Evolutionary conservation across 2,888 invertebrate genomes (phyloP).

Genomic region (Pseudococcus longispinus): DNA sequence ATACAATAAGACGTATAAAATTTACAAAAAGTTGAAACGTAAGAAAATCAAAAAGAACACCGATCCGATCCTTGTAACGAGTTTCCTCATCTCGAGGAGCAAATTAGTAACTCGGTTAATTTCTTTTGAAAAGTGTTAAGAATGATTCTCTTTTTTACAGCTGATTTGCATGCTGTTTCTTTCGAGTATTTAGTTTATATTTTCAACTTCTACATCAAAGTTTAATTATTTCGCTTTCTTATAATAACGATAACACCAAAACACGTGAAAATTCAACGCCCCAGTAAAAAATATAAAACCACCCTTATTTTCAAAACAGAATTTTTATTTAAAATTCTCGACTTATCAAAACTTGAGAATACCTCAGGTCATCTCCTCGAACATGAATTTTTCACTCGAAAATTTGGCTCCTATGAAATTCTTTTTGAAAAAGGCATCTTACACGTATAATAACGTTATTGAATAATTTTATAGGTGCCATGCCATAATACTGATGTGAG

Average conservation of each 20-base stretch:
- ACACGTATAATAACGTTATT: background rate
- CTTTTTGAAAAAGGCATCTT: background rate
- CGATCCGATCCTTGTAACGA: background rate
- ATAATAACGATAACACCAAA: background rate
- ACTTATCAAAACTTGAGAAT: no score
- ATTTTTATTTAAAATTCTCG: no score
- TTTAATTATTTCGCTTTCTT: background rate
- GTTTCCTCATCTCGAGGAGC: background rate
- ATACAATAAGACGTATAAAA: background rate
- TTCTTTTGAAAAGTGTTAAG: background rate
- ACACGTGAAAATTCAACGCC: background rate
- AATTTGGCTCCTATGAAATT: background rate
- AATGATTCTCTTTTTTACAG: background rate
- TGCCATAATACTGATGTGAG: background rate
- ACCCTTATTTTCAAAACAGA: no score
- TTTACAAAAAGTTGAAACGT: background rate
- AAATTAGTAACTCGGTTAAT: background rate
- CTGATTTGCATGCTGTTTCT: background rate
- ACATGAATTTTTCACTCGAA: no score
- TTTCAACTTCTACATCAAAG: background rate
- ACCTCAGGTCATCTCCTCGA: no score
- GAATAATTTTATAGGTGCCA: background rate
- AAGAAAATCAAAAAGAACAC: background rate
- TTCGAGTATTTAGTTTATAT: background rate
- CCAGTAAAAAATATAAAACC: no score